Evolutionary conservation across 1,140 invertebrate species (phyloP), one percentile per base, ranked within the genome.

Genomic region (Leptopilina boulardi): DNA sequence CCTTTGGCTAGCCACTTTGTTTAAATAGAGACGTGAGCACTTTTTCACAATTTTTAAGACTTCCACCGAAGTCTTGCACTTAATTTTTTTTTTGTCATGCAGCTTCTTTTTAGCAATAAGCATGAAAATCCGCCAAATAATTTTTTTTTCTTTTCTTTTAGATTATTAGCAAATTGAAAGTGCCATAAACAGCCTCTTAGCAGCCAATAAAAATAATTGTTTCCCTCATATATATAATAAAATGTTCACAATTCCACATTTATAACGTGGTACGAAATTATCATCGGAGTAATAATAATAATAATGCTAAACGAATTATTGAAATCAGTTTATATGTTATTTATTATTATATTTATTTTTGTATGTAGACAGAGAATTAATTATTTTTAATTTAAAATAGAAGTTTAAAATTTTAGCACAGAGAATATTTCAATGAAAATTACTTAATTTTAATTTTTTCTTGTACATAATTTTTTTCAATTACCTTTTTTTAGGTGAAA

Each of bases 11-110:
- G 77, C 80, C 83, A 83, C 78, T 66, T 83, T 84, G 83, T 85
- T 79, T 82, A 82, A 82, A 80, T 76, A 80, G 26, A 59, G 23
- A 80, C 75, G 84, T 84, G 83, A 86, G 83, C 78, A 84, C 74
- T 81, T 84, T 83, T 82, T 76, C 47, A 77, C 11, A 73, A 74
- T 41, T 83, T 79, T 82, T 80, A 70, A 54, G 47, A 66, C 59
- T 66, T 30, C 59, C 23, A 6, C 23, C 5, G 19, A 34, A 71
- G 13, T 78, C 75, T 79, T 71, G 34, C 77, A 56, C 75, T 81
- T 30, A 30, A n/a, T n/a, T n/a, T n/a, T 30, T 66, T 47, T 80
- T 79, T 82, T 42, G 71, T 74, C 75, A 72, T 79, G 51, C 77
- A 51, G 78, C 79, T 79, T 83, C n/a, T n/a, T 74, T 75, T 70